These are phyloP conservation scores for Torymus tubicola DNA, from an alignment of 2,888 invertebrate genomes.

Conservation along the genomic window DNA sequence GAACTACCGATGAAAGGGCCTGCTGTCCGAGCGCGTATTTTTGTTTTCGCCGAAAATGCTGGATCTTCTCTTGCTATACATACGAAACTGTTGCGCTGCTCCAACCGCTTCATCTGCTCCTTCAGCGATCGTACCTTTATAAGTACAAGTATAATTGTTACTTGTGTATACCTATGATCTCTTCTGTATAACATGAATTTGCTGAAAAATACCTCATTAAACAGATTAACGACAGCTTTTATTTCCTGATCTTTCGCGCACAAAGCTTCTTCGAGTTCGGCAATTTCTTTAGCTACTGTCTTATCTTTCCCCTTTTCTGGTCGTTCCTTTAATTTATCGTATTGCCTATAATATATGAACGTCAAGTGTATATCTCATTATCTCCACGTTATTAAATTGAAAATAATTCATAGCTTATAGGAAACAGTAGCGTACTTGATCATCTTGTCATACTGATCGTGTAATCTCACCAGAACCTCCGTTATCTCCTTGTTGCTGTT, in stretches of 20 bases:
- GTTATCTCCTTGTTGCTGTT: constrained; percentile 35
- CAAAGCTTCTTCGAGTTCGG: constrained; percentile 67
- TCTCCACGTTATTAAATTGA: no score
- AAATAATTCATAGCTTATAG: background rate
- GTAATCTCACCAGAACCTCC: constrained; percentile 44
- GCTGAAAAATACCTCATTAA: constrained; percentile 67
- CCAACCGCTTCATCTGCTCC: constrained; percentile 67
- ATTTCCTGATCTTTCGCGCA: constrained; percentile 71
- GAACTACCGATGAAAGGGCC: background rate
- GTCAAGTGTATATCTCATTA: no score
- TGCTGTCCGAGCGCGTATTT: constrained; percentile 13
- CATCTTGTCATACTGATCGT: constrained; percentile 52
- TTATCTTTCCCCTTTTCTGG: constrained; percentile 63
- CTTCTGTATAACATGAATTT: no score
- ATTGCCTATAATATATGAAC: constrained; percentile 62
- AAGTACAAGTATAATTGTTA: background rate
- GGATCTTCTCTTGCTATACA: constrained; percentile 64
- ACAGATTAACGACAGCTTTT: constrained; percentile 69
- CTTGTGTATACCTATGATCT: background rate
- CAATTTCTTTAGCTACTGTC: constrained; percentile 63
- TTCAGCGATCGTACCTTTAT: constrained; percentile 68
- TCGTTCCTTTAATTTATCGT: constrained; percentile 67
- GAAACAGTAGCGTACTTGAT: constrained; percentile 31
- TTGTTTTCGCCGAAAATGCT: background rate
- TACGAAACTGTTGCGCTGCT: constrained; percentile 69